phyloP scores from a whole-genome alignment of 2,888 invertebrate species.

The Mythimna lalbum region DNA sequence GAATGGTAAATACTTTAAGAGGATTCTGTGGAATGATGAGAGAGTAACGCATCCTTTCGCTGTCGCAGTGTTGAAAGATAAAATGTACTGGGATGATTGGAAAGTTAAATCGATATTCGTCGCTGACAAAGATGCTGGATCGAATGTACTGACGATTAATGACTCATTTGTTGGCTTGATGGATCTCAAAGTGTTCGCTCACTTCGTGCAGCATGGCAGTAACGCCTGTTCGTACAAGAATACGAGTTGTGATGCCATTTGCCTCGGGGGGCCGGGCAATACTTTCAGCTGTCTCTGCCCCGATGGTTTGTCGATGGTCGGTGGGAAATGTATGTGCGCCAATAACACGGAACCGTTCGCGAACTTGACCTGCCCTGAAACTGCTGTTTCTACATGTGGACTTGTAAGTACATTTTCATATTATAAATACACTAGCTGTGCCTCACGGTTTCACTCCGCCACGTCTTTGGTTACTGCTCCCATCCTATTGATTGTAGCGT shows the following conservation, averaged over 20 bases:
- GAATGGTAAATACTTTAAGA: constrained; percentile 92
- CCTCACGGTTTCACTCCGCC: no score
- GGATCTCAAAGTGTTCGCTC: constrained; percentile 95
- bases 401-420: constrained; percentile 74
- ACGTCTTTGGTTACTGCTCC: no score
- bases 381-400: constrained; percentile 90
- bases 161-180: constrained; percentile 93
- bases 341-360: constrained; percentile 91
- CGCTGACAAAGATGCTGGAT: constrained; percentile 94
- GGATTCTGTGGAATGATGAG: constrained; percentile 92
- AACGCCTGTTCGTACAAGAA: constrained; percentile 92
- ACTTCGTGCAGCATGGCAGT: constrained; percentile 93
- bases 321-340: constrained; percentile 94
- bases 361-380: constrained; percentile 93
- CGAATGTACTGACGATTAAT: constrained; percentile 91
- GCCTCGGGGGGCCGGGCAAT: constrained; percentile 94
- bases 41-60: constrained; percentile 96
- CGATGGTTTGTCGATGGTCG: constrained; percentile 92
- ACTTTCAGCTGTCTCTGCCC: constrained; percentile 95
- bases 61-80: constrained; percentile 95
- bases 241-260: constrained; percentile 93
- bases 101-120: constrained; percentile 94
- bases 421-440: not conserved
- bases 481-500: no score
- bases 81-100: constrained; percentile 98